Base-by-base conservation (phyloP, 2,888 invertebrate genomes). In the Ophonus ardosiacus region DNA sequence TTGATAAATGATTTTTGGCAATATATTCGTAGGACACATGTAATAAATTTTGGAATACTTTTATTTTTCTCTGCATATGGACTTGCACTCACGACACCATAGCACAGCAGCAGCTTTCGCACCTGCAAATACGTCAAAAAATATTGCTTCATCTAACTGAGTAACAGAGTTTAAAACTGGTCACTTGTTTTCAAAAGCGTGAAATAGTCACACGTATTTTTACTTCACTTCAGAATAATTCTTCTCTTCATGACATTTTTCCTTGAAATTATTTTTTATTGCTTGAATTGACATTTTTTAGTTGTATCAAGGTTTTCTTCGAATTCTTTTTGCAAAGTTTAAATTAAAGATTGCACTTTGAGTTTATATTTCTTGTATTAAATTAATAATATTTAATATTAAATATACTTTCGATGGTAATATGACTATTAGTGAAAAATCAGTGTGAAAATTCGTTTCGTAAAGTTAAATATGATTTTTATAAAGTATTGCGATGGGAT, bases 11-110 rank as follows among this genome's bases (percentile, higher is more conserved):
- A 13, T 51, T 51, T 51, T 51, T 31, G 31, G 17, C 15, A 40
- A 68, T 68, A 63, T 68, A 31, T 31, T 31, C 31, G 31, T 31
- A 31, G 31, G 13, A 40, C 13, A 38, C 15, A 51, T 17, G 17
- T 68, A 38, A 68, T 15, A 40, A 18, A 74, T 74, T 74, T 74
- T 74, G 15, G 43, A 40, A 79, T 80, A 31, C 31, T 40, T 59
- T 51, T 51, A 51, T 51, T 83, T 84, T 71, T 84, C 78, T 84
- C 84, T 84, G 84, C 84, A 84, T 84, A 84, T 65, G 84, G 78
- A 84, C 78, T 74, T 65, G 84, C 68, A 84, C 84, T 78, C 24
- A 84, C 78, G 43, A 78, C 40, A 78, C 21, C 43, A 43, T 43
- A 40, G 71, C 71, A 74, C 71, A 74, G 71, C 40, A 10, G 43